These are phyloP conservation scores for Trichonephila clavipes DNA, from an alignment of 1,140 invertebrate genomes.

Conservation along the genomic window DNA sequence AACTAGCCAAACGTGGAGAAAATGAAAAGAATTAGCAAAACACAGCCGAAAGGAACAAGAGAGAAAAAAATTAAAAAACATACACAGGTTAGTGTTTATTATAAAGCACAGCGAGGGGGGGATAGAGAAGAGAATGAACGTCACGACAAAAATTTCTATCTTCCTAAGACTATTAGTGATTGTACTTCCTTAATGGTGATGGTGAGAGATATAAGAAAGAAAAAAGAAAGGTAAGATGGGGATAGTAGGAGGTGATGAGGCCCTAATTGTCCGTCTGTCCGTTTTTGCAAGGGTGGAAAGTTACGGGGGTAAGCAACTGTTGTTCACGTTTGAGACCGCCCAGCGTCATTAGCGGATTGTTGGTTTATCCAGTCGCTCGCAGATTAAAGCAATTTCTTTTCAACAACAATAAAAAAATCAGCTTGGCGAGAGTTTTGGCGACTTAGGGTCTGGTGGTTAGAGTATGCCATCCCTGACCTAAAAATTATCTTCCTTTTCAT, in stretches of 20 bases:
- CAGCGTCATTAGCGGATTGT: slow-evolving; percentile 70
- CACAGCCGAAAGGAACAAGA: background rate
- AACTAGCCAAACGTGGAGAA: slow-evolving; percentile 49
- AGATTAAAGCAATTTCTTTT: slow-evolving; percentile 52
- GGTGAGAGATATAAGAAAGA: slow-evolving; percentile 54
- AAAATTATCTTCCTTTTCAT: too few relatives aligned
- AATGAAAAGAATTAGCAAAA: slow-evolving; percentile 74
- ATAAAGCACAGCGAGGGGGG: slow-evolving; percentile 5
- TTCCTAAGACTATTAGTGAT: slow-evolving; percentile 59
- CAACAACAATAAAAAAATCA: background rate
- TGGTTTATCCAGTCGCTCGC: slow-evolving; percentile 66
- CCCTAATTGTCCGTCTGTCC: slow-evolving; percentile 74
- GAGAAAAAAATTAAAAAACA: slow-evolving; percentile 10
- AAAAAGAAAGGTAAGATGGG: slow-evolving; percentile 66
- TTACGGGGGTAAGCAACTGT: slow-evolving; percentile 50
- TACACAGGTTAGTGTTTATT: slow-evolving; percentile 67
- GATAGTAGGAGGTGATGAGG: slow-evolving; percentile 72
- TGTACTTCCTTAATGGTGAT: slow-evolving; percentile 74
- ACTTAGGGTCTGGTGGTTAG: background rate
- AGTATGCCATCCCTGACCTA: too few relatives aligned
- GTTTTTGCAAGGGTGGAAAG: slow-evolving; percentile 20
- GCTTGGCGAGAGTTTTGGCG: slow-evolving; percentile 18
- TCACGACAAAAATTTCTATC: slow-evolving; percentile 73
- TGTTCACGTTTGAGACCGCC: slow-evolving; percentile 68
- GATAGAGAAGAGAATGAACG: background rate